These are phyloP conservation scores for Micronisus gabar DNA, from an alignment of 2,113 vertebrate genomes.

Conservation along the genomic window DNA sequence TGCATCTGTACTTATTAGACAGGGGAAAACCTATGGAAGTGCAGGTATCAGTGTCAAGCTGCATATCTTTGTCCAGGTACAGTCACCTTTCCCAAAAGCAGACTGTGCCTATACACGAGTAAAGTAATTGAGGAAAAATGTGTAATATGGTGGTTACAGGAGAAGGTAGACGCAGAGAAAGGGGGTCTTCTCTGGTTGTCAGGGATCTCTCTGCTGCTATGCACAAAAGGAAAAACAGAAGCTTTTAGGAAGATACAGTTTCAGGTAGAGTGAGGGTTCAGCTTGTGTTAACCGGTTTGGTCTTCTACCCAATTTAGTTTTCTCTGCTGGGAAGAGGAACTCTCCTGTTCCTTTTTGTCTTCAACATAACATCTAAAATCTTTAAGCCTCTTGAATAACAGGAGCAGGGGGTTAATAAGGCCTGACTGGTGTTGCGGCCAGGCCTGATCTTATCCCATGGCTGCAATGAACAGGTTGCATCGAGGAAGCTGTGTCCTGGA, in stretches of 20 bases:
- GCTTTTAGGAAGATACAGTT: not conserved
- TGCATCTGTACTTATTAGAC: not conserved
- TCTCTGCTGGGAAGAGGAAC: not conserved
- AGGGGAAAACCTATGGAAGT: not conserved
- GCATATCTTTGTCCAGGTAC: not conserved
- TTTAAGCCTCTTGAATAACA: not conserved
- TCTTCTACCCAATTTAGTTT: not conserved
- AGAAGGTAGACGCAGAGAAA: not conserved
- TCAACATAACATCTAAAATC: not conserved
- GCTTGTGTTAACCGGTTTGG: not conserved
- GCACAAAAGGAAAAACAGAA: not conserved
- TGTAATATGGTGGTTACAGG: not conserved
- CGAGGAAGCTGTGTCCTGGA: not conserved
- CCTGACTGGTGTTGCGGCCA: not conserved
- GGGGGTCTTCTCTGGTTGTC: not conserved
- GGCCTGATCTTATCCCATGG: not conserved
- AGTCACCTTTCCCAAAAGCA: not conserved
- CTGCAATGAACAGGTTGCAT: not conserved
- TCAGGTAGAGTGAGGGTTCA: not conserved
- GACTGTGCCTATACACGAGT: not conserved
- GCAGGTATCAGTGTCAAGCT: not conserved
- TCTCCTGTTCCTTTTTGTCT: not conserved
- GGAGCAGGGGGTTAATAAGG: not conserved
- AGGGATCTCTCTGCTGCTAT: not conserved
- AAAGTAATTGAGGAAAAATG: not conserved